Conservation (phyloP, 2,888 invertebrate genomes). For the Rhagophthalmus giganteus region DNA sequence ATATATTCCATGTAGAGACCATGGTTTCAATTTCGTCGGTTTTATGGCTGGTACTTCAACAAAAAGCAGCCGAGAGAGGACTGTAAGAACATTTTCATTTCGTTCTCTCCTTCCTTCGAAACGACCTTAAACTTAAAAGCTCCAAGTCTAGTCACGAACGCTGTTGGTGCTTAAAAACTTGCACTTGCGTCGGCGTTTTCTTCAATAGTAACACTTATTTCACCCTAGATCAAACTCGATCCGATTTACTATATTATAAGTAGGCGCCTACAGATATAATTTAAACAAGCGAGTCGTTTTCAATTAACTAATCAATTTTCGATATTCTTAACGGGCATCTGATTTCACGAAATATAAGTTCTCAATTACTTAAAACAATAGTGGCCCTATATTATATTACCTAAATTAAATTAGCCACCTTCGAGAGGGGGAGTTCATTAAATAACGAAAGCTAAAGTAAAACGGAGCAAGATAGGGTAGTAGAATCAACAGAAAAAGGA, state of each 20-base stretch:
- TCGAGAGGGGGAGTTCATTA: too few species aligned
- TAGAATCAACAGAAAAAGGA: too few species aligned
- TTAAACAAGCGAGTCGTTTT: too few species aligned
- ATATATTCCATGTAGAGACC: background rate
- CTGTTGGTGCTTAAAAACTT: slow-evolving; percentile 14
- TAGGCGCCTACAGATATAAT: too few species aligned
- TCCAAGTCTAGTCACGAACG: slow-evolving; percentile 22
- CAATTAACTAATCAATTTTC: too few species aligned
- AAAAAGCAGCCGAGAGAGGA: slow-evolving; percentile 9
- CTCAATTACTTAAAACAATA: too few species aligned
- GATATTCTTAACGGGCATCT: too few species aligned
- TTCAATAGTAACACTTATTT: slow-evolving; percentile 14
- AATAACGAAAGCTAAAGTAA: too few species aligned
- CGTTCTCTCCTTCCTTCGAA: slow-evolving; percentile 12
- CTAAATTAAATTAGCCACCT: too few species aligned
- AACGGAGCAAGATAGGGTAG: too few species aligned
- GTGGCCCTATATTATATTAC: too few species aligned
- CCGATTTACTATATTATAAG: background rate
- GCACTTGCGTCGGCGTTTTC: slow-evolving; percentile 16
- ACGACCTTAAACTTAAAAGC: slow-evolving; percentile 22
- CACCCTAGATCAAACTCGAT: slow-evolving; percentile 2
- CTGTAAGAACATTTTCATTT: slow-evolving; percentile 20
- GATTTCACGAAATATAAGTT: too few species aligned
- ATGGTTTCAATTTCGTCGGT: slow-evolving; percentile 10
- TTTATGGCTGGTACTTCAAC: slow-evolving; percentile 10